phyloP scores from a whole-genome alignment of 1,140 invertebrate species.

The Drosophila simulans region DNA sequence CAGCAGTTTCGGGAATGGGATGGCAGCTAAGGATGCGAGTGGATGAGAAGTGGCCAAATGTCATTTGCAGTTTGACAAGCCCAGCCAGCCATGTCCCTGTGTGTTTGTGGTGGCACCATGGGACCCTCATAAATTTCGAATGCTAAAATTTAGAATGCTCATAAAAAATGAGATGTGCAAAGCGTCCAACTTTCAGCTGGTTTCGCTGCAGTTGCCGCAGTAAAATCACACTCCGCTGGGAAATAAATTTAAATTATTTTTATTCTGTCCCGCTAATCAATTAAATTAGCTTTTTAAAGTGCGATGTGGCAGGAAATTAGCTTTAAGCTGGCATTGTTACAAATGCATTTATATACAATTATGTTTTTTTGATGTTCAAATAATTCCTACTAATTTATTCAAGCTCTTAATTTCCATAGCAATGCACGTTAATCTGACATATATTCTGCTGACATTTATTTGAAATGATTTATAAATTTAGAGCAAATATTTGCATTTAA shows the following conservation, averaged over 20 bases:
- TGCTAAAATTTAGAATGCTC: slow-evolving; percentile 25
- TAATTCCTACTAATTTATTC: background rate
- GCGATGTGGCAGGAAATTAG: background rate
- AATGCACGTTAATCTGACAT: background rate
- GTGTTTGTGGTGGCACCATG: slow-evolving; percentile 29
- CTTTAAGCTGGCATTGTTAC: background rate
- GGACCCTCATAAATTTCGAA: slow-evolving; percentile 44
- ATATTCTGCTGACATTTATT: background rate
- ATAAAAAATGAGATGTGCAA: slow-evolving; percentile 36
- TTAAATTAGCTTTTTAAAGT: slow-evolving; percentile 1
- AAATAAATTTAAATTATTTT: slow-evolving; percentile 1
- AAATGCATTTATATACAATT: too few species aligned
- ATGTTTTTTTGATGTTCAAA: too few species aligned
- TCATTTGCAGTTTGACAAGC: slow-evolving; percentile 75
- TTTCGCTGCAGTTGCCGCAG: slow-evolving; percentile 3
- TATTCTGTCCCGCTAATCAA: background rate
- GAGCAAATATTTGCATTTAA: background rate
- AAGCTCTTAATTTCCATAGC: background rate
- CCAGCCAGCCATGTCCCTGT: slow-evolving; percentile 26
- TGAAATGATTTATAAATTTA: background rate
- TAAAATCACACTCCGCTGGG: background rate
- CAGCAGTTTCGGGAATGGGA: slow-evolving; percentile 26
- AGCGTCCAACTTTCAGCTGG: slow-evolving; percentile 10
- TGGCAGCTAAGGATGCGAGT: slow-evolving; percentile 28
- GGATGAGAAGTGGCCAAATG: slow-evolving; percentile 78